Conservation (phyloP, 2,888 invertebrate genomes). For the Campoplex nolae region DNA sequence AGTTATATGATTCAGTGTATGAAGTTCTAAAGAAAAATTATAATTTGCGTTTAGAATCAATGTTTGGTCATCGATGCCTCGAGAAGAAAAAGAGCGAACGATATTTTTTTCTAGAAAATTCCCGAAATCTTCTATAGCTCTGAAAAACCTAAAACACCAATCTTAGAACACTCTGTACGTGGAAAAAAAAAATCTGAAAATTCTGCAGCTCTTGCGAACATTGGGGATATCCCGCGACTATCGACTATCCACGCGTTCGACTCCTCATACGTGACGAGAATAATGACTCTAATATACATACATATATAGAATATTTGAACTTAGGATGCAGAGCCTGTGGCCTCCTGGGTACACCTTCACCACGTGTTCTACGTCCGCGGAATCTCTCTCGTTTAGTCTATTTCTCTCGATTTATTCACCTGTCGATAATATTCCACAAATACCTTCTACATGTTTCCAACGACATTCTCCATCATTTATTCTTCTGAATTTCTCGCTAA, state of each 20-base stretch:
- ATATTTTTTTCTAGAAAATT: neutral
- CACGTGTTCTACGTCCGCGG: constrained; percentile 66
- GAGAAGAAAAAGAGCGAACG: neutral
- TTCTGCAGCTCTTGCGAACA: constrained; percentile 40
- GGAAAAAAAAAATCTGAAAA: constrained; percentile 18
- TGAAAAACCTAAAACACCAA: neutral
- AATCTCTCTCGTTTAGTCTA: constrained; percentile 56
- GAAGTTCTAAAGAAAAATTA: neutral
- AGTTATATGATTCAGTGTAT: neutral
- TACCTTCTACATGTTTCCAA: neutral
- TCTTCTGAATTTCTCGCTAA: neutral
- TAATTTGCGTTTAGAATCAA: neutral
- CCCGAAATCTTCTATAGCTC: neutral
- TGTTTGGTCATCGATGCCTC: neutral
- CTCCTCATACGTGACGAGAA: constrained; percentile 65
- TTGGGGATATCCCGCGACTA: constrained; percentile 60
- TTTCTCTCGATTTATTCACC: constrained; percentile 65
- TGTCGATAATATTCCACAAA: constrained; percentile 37
- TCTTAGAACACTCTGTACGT: neutral
- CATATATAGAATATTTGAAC: constrained; percentile 23
- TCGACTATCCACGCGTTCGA: constrained; percentile 60
- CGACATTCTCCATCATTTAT: constrained; percentile 24
- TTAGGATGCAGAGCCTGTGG: constrained; percentile 43
- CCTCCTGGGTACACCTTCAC: constrained; percentile 64
- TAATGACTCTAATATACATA: constrained; percentile 37